Percentiles rank a stretch among this genome's conserved stretches.
These are phyloP conservation scores for Emys orbicularis DNA, from an alignment of 2,797 vertebrate species.

Conservation along the genomic window DNA sequence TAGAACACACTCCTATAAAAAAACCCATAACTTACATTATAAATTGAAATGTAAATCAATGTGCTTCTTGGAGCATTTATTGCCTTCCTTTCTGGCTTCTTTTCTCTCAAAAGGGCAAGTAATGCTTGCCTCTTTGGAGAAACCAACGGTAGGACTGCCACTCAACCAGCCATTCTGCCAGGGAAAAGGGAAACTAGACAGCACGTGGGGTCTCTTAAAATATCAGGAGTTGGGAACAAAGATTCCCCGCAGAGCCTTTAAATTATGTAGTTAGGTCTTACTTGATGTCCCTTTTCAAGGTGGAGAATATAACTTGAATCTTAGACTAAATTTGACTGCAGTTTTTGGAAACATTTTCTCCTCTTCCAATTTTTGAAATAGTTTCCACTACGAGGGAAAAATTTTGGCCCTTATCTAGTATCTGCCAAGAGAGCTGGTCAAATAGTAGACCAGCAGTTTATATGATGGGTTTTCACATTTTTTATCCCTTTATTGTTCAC, in stretches of 20 bases:
- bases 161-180: no score
- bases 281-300: not conserved
- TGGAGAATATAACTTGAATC: not conserved
- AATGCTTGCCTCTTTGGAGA: not conserved
- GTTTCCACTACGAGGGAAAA: not conserved
- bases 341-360: not conserved
- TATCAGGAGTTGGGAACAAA: not conserved
- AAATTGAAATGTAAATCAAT: not conserved
- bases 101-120: not conserved
- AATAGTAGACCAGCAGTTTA: not conserved
- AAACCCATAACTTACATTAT: not conserved
- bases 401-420: not conserved
- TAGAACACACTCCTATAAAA: not conserved
- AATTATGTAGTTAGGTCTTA: not conserved
- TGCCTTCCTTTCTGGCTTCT: rapidly evolving
- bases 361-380: not conserved
- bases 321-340: not conserved
- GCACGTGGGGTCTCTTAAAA: not conserved
- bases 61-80: not conserved
- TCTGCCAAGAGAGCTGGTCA: not conserved
- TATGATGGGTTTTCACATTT: not conserved
- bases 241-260: not conserved
- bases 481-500: not conserved
- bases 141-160: no score
- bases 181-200: no score